These are phyloP conservation scores for Eupristina koningsbergeri DNA, from an alignment of 1,140 invertebrate species.

Conservation along the genomic window DNA sequence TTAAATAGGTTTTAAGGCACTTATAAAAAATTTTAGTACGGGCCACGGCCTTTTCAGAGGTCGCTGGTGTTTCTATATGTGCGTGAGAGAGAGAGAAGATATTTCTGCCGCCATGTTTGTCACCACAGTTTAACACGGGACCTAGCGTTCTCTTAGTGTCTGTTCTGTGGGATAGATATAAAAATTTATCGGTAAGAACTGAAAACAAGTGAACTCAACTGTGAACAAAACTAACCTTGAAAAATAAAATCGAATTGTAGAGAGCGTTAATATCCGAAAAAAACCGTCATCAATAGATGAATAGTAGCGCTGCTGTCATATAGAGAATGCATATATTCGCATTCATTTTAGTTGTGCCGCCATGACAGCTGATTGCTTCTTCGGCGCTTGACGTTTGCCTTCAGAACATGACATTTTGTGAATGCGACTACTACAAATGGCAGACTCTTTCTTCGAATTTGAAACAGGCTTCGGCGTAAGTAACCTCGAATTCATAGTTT, in stretches of 20 bases:
- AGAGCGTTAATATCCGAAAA: not conserved
- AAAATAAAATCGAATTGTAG: not conserved
- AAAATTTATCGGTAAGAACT: no score
- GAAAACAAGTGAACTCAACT: no score
- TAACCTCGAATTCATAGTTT: slow-evolving; percentile 52
- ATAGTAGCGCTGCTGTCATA: not conserved
- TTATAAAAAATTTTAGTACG: no score
- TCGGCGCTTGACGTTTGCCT: slow-evolving; percentile 53
- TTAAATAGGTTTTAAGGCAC: no score
- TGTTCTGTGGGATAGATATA: no score
- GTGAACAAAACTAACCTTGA: not conserved
- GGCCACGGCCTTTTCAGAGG: no score
- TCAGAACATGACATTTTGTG: slow-evolving; percentile 78
- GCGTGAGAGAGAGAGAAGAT: no score
- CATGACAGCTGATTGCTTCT: slow-evolving; percentile 68
- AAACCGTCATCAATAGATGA: not conserved
- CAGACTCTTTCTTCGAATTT: slow-evolving; percentile 88
- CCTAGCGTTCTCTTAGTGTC: no score
- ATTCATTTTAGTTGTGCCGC: slow-evolving; percentile 55
- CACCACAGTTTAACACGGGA: no score
- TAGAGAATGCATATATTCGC: not conserved
- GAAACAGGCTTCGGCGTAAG: slow-evolving; percentile 82
- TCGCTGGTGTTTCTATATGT: no score
- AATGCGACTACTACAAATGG: slow-evolving; percentile 82
- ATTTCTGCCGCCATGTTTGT: no score